Conservation (phyloP, 2,888 invertebrate genomes). For the Imbricaverruca yamaguchii region DNA sequence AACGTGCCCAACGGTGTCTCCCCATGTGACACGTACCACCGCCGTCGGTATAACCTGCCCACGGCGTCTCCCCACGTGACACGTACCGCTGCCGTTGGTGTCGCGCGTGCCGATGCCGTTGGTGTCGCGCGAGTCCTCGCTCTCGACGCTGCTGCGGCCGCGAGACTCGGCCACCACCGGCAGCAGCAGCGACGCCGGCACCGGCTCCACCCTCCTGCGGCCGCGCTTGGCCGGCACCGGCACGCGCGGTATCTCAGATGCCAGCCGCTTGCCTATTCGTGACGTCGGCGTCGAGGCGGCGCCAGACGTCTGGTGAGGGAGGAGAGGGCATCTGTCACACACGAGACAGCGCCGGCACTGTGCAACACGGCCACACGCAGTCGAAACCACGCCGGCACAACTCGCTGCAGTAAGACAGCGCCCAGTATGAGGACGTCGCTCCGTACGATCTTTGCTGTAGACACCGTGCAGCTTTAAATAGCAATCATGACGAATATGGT, state of each 20-base stretch:
- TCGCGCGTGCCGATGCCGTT: not conserved
- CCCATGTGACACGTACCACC: too few relatives aligned
- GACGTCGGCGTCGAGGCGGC: not conserved
- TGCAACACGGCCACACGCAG: too few relatives aligned
- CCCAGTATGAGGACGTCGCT: not conserved
- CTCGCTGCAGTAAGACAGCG: not conserved
- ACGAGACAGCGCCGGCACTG: too few relatives aligned
- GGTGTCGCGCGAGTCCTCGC: slow-evolving; percentile 18
- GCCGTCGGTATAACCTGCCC: too few relatives aligned
- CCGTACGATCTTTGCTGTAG: not conserved
- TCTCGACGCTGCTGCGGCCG: slow-evolving; percentile 12
- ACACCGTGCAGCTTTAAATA: too few relatives aligned
- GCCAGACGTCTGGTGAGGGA: not conserved
- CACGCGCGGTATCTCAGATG: not conserved
- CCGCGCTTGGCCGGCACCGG: slow-evolving; percentile 1
- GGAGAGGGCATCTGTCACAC: too few relatives aligned
- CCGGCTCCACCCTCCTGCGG: not conserved
- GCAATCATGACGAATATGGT: too few relatives aligned
- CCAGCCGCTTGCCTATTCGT: not conserved
- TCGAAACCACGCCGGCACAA: too few relatives aligned
- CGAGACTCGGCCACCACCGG: not conserved
- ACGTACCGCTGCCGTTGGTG: too few relatives aligned
- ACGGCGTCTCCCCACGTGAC: too few relatives aligned
- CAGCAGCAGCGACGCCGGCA: not conserved
- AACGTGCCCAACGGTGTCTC: too few relatives aligned